Conservation (phyloP, 2,113 vertebrate species). For the Scomber japonicus region DNA sequence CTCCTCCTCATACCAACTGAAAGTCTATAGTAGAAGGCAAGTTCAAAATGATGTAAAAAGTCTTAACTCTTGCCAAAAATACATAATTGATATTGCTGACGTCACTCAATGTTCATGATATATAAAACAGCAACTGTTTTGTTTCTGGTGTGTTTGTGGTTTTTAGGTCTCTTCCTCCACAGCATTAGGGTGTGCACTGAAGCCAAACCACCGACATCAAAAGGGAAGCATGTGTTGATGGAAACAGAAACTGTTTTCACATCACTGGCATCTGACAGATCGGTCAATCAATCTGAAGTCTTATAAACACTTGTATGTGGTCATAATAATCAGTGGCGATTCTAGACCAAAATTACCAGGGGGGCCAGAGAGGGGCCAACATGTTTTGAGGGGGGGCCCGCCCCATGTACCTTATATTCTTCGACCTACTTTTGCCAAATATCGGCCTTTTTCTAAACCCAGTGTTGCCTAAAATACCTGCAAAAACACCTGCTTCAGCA, state of each 20-base stretch:
- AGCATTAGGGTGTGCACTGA: background rate
- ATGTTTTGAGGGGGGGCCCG: too few species aligned
- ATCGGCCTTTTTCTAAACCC: too few species aligned
- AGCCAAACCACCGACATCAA: constrained; percentile 36
- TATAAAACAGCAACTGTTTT: constrained; percentile 3
- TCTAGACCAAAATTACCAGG: too few species aligned
- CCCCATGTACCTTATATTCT: too few species aligned
- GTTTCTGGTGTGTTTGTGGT: constrained; percentile 13
- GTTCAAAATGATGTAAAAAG: constrained; percentile 23
- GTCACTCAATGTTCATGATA: constrained; percentile 5
- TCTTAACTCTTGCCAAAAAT: background rate
- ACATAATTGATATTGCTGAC: background rate
- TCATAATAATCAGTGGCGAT: too few species aligned
- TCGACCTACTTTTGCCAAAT: too few species aligned
- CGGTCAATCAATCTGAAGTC: background rate
- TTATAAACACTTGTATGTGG: background rate
- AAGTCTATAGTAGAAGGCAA: background rate
- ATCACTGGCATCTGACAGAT: constrained; percentile 1
- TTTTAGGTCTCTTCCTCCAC: constrained; percentile 29
- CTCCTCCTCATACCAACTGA: constrained; percentile 2
- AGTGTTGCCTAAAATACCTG: too few species aligned
- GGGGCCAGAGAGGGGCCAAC: too few species aligned
- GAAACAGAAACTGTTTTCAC: constrained; percentile 39
- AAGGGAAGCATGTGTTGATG: constrained; percentile 46
- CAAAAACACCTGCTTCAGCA: too few species aligned